Conservation (phyloP, 2,888 invertebrate species). For the Cephalotes varians region DNA sequence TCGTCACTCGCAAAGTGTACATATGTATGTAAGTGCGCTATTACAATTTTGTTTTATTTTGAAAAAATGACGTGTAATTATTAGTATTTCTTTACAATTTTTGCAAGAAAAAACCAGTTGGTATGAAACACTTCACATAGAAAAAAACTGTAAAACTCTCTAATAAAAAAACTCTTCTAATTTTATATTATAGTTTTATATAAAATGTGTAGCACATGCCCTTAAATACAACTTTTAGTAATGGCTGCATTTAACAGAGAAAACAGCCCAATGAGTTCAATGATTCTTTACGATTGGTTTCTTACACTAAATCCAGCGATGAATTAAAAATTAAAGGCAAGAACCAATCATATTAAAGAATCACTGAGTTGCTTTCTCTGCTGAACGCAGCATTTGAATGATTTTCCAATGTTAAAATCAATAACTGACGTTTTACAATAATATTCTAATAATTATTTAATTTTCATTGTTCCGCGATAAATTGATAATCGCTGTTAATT, state of each 20-base stretch:
- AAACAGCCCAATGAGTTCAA: too few relatives aligned
- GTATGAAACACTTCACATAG: neutral
- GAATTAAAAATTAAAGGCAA: too few relatives aligned
- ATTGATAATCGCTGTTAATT: slow-evolving; percentile 25
- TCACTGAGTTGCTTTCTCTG: too few relatives aligned
- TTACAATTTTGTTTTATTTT: neutral
- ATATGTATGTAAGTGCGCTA: neutral
- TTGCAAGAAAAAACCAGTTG: neutral
- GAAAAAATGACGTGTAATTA: neutral
- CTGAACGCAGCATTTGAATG: neutral
- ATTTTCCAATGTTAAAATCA: slow-evolving; percentile 16
- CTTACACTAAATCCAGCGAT: too few relatives aligned
- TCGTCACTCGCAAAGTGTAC: neutral
- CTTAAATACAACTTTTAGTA: neutral
- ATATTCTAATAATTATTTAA: slow-evolving; percentile 4
- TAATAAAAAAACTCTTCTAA: neutral
- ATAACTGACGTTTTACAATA: neutral
- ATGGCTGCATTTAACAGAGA: too few relatives aligned
- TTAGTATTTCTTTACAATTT: neutral
- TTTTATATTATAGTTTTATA: neutral
- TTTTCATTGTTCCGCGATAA: slow-evolving; percentile 8
- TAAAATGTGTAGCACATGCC: neutral
- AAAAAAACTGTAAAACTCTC: neutral
- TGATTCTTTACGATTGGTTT: too few relatives aligned
- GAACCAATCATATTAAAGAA: too few relatives aligned